These are phyloP conservation scores for Chloroclysta siterata DNA, from an alignment of 2,888 invertebrate genomes.

Conservation along the genomic window DNA sequence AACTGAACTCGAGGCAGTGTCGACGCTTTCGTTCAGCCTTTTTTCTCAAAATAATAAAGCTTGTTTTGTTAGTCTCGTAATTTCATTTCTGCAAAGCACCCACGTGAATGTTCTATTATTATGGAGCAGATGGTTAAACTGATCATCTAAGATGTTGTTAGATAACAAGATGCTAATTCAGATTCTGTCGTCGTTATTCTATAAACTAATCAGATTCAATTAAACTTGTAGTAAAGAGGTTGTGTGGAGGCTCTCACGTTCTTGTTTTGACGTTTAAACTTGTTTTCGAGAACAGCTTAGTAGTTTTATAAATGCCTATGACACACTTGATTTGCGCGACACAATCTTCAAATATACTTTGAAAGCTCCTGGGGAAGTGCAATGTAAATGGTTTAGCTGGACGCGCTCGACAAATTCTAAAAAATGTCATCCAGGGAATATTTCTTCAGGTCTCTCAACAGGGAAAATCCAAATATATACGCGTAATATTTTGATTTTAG, in stretches of 20 bases:
- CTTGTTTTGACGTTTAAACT: conserved; percentile 9
- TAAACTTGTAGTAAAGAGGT: conserved; percentile 11
- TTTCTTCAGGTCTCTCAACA: too few relatives aligned
- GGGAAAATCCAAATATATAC: too few relatives aligned
- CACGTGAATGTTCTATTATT: neutral
- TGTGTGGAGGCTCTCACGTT: conserved; percentile 19
- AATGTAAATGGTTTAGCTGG: too few relatives aligned
- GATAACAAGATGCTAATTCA: conserved; percentile 15
- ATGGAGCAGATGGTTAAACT: neutral
- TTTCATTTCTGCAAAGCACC: neutral
- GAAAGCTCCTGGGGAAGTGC: too few relatives aligned
- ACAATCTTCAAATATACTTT: neutral
- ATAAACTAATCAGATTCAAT: conserved; percentile 17
- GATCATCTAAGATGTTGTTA: conserved; percentile 7
- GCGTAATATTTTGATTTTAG: too few relatives aligned
- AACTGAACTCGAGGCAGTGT: too few relatives aligned
- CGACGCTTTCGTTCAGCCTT: neutral
- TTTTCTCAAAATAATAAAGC: neutral
- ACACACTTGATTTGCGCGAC: neutral
- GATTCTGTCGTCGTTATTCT: conserved; percentile 13
- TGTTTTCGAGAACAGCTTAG: neutral
- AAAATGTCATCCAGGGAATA: too few relatives aligned
- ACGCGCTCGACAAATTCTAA: too few relatives aligned
- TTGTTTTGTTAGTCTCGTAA: too few relatives aligned
- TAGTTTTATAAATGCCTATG: conserved; percentile 2